Evolutionary conservation across 2,113 vertebrate genomes (phyloP).

Genomic region (Cyanoramphus novaezelandiae): DNA sequence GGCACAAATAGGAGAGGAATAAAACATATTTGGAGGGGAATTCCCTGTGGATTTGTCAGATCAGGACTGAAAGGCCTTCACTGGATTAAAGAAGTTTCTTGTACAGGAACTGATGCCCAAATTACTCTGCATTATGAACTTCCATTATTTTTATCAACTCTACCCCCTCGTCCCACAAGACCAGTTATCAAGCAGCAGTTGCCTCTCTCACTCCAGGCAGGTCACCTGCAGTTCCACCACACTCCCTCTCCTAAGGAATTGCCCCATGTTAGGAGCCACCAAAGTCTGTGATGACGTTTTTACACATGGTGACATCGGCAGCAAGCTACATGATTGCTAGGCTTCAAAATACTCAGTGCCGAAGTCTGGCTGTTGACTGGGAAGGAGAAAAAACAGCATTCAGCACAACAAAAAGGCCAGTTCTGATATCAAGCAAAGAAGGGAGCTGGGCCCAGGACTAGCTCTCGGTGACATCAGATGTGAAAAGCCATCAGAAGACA

Average conservation of each 20-base stretch:
- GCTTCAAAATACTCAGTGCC: not conserved
- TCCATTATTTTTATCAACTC: not conserved
- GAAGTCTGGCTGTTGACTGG: not conserved
- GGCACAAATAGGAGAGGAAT: not conserved
- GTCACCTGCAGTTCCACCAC: not conserved
- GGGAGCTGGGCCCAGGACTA: not conserved
- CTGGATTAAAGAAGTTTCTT: not conserved
- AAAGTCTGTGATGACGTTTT: not conserved
- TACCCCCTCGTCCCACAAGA: not conserved
- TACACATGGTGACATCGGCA: not conserved
- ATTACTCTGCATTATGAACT: not conserved
- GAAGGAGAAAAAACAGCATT: not conserved
- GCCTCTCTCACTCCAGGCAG: not conserved
- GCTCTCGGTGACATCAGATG: not conserved
- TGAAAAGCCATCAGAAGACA: not conserved
- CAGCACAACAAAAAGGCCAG: not conserved
- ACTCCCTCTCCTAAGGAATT: not conserved
- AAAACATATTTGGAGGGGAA: not conserved
- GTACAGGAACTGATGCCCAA: not conserved
- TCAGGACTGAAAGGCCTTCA: not conserved
- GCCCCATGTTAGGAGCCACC: not conserved
- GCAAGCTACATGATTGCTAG: not conserved
- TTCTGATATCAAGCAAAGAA: not conserved
- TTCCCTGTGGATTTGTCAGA: not conserved
- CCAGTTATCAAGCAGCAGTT: not conserved